Base-by-base conservation (phyloP, 2,888 invertebrate species). In the Athalia circularis region DNA sequence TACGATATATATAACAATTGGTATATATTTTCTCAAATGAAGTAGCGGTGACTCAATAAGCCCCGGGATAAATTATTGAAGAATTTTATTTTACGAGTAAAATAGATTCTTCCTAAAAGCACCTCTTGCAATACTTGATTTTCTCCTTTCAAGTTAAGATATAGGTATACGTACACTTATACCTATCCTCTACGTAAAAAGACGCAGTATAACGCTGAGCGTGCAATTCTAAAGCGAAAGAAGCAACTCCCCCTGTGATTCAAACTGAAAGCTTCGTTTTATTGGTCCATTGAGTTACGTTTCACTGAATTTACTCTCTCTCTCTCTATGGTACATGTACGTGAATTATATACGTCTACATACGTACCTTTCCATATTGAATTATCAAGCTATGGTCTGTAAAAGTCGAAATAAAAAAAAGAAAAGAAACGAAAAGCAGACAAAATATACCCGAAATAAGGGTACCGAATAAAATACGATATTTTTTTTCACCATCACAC, bases 221-320 rank as follows among this genome's bases (percentile, higher is more conserved):
- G 29, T 29, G 29, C 29, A 2, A 29, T 29, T 29, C 29, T 29
- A 29, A 29, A 29, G 29, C 29, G 29, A 29, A 29, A 29, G 29
- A 29, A 29, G 29, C 29, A 29, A 48, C 64, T 48, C 64, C 54
- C 77, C 29, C 29, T 29, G 29, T 29, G 65, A 77, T 68, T 68
- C 48, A 62, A 74, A 78, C 78, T 78, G 64, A 78, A 78, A 78
- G 78, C 78, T 57, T 54, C 64, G 15, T 64, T 75, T 75, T 75
- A 64, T 75, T 75, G 62, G 62, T n/a, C 75, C 62, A 75, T 75
- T 52, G 75, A 75, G 62, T 75, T 75, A 62, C 75, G 52, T 64
- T 78, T 74, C 62, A 64, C 5, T 9, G 64, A 48, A 78, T 74
- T 78, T 15, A 52, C n/a, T 43, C 13, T 47, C 29, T 52, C 54